Percentiles rank a stretch among this genome's conserved stretches.
phyloP scores from a whole-genome alignment of 2,113 vertebrate species.

The Coryphaenoides rupestris region DNA sequence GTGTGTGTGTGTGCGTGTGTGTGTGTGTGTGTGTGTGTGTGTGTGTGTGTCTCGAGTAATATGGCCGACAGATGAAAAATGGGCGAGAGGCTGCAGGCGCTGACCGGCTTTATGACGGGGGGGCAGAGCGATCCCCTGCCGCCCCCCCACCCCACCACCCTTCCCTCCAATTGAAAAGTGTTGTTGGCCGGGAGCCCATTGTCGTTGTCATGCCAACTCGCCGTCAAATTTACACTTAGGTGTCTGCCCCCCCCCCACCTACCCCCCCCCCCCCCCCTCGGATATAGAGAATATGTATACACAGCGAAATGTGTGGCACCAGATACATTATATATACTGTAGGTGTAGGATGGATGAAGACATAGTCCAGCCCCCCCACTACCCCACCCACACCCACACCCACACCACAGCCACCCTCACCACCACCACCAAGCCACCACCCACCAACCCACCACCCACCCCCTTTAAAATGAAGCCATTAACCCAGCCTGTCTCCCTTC shows the following conservation, averaged over 20 bases:
- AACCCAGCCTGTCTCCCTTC: no score
- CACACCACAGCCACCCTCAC: conserved; percentile 8
- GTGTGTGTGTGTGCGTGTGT: neutral
- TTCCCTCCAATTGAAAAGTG: conserved; percentile 51
- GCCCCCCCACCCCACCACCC: no score
- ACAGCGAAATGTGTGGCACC: conserved; percentile 48
- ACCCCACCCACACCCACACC: no score
- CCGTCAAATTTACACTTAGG: conserved; percentile 39
- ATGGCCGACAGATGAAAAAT: conserved; percentile 61
- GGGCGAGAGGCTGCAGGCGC: conserved; percentile 56
- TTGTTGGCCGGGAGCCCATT: conserved; percentile 47
- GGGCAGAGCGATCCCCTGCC: conserved; percentile 45
- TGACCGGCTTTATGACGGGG: conserved; percentile 62
- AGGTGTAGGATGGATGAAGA: conserved; percentile 66
- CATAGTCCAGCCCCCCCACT: conserved; percentile 55
- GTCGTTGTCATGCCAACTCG: conserved; percentile 54
- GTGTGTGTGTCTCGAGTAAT: conserved; percentile 50
- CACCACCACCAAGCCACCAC: neutral
- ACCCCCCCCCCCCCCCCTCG: neutral
- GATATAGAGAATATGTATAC: conserved; percentile 41
- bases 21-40: neutral
- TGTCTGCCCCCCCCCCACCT: conserved; percentile 5
- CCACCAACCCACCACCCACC: neutral
- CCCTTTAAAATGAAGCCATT: no score
- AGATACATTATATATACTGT: conserved; percentile 54